These are phyloP conservation scores for Danio aesculapii DNA, from an alignment of 2,797 vertebrate species.

Conservation along the genomic window DNA sequence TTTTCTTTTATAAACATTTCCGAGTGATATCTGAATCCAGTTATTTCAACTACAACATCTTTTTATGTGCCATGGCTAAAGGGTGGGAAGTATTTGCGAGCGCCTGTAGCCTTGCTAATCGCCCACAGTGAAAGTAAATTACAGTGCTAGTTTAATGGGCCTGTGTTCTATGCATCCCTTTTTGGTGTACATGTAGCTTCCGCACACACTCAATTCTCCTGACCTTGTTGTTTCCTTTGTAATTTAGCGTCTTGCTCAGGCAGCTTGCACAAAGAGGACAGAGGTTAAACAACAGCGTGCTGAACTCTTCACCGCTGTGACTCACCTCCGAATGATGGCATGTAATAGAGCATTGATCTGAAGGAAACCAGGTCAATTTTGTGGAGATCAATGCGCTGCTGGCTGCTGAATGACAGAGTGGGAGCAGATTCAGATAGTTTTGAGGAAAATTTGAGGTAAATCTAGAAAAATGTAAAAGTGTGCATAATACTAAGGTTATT, in stretches of 20 bases:
- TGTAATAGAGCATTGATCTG: constrained; percentile 80
- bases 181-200: constrained; percentile 22
- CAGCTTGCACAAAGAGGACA: constrained; percentile 53
- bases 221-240: constrained; percentile 43
- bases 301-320: constrained; percentile 72
- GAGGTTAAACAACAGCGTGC: constrained; percentile 55
- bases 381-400: constrained; percentile 52
- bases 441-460: not conserved
- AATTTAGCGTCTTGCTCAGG: constrained; percentile 31
- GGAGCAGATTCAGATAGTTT: constrained; percentile 2
- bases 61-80: constrained; percentile 27
- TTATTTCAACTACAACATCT: constrained; percentile 34
- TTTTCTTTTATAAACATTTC: constrained; percentile 41
- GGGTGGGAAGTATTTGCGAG: constrained; percentile 6
- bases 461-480: constrained; percentile 20
- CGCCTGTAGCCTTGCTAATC: constrained; percentile 23
- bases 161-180: constrained; percentile 23
- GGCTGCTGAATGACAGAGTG: not conserved
- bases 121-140: constrained; percentile 28
- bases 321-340: constrained; percentile 78
- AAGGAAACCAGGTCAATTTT: constrained; percentile 58
- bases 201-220: constrained; percentile 36
- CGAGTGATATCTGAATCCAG: constrained; percentile 14
- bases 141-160: constrained; percentile 38
- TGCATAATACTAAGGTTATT: not conserved